Base-by-base conservation (phyloP, 2,888 invertebrate genomes). In the Pilophorus perplexus region DNA sequence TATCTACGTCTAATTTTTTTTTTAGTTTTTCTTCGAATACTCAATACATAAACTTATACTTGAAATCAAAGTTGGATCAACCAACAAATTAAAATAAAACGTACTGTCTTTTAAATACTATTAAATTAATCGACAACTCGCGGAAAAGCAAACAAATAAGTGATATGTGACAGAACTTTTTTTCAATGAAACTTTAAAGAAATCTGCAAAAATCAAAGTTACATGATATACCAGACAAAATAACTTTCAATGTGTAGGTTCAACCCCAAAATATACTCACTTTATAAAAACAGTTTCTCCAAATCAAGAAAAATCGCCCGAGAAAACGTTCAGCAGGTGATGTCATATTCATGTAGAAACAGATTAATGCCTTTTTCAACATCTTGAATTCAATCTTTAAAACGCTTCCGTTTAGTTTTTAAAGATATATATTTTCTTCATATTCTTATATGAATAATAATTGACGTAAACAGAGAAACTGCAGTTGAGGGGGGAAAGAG, bases 391-490 rank as follows among this genome's bases (percentile, higher is more conserved):
- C 33, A 33, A 33, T 33, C 12, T 6, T 6, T 33, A 12, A 6
- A 33, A 33, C 33, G 12, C 33, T 12, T 33, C 12, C 33, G 12
- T 8, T 8, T 33, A 33, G 12, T 44, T 46, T 48, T 46, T 25
- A 27, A 62, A 62, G 62, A 48, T 38, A 52, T 54, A 66, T 68
- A 68, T 64, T 54, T 68, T 64, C 65, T 66, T 65, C 66, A 44
- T 64, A 42, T 57, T 68, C 68, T 68, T 68, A 68, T 68, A 68
- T 46, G 68, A 68, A 68, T 68, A 68, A 60, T 68, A 68, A 68
- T 68, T 68, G 68, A 68, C 68, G 66, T 68, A 59, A 68, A 68
- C 66, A 68, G 68, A 68, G 68, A 68, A 68, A 68, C 68, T 68
- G 68, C 62, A 62, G 62, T 62, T 62, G 62, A 62, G 62, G 46